Base-by-base conservation (phyloP, 2,797 vertebrate genomes). In the Tiaroga cobitis region DNA sequence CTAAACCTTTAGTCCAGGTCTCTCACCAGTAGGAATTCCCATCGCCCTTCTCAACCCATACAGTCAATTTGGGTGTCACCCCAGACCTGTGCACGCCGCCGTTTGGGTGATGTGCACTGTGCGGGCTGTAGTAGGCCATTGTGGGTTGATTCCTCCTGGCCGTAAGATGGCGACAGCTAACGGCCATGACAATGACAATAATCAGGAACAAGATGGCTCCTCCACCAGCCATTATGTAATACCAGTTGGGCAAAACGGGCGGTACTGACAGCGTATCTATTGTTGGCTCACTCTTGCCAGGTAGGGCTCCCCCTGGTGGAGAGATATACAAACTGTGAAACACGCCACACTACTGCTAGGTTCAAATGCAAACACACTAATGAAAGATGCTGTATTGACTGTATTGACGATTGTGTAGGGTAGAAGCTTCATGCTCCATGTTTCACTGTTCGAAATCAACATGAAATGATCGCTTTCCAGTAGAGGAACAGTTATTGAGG, bases 241-340 rank as follows among this genome's bases (percentile, higher is more conserved):
- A 99, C 98, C 98, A 99, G 97, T 97, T 98, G 97, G 97, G 96
- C 96, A 97, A 97, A 93, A 99, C 96, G 94, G 97, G 97, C 95
- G 97, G 97, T 96, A 98, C 96, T 94, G 96, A 95, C 95, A 97
- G 95, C 93, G 96, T 96, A 95, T 96, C 96, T 96, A 96, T 95
- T 93, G 96, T 97, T 95, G 96, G 96, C 93, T 96, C 95, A 92
- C 95, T 95, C 93, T 96, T 95, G 94, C 95, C 96, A 90, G 96
- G 97, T 94, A 97, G 96, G 95, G 96, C 97, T 96, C 96, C 97
- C 97, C 97, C 97, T 99, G 97, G 96, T 97, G 97, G 96, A 98
- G 96, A 99, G 96, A 99, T 96, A 98, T 96, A 99, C 95, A 96
- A 95, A 92, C 96, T 95, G 89, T 96, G 96, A 90, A 84, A 87